phyloP scores from a whole-genome alignment of 1,140 invertebrate species.

The Homarus americanus region DNA sequence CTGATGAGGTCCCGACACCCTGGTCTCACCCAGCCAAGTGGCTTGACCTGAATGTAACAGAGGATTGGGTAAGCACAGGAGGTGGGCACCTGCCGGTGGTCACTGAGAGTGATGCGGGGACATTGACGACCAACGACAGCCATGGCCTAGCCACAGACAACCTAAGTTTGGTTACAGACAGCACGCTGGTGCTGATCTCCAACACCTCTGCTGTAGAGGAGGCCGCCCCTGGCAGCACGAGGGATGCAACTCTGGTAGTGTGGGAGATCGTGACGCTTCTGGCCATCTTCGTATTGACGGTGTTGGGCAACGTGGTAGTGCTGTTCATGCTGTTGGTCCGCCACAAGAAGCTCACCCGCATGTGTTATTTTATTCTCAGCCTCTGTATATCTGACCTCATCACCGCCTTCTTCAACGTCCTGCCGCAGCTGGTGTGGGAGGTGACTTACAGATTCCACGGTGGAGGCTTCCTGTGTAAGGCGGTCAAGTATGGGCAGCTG shows the following conservation, averaged over 20 bases:
- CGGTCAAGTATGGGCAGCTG: slow-evolving; percentile 85
- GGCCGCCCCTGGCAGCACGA: neutral
- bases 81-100: neutral
- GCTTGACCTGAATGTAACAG: neutral
- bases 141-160: neutral
- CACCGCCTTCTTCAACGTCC: slow-evolving; percentile 85
- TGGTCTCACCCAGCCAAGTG: neutral
- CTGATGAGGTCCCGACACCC: neutral
- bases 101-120: neutral
- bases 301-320: slow-evolving; percentile 84
- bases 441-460: slow-evolving; percentile 83
- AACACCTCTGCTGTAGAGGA: neutral
- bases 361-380: slow-evolving; percentile 87
- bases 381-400: slow-evolving; percentile 86
- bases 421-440: slow-evolving; percentile 87
- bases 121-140: neutral
- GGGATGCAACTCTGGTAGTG: slow-evolving; percentile 80
- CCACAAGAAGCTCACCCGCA: slow-evolving; percentile 82
- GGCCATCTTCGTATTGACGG: slow-evolving; percentile 83
- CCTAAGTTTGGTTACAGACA: neutral
- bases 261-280: slow-evolving; percentile 83
- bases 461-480: slow-evolving; percentile 83
- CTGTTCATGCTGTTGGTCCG: slow-evolving; percentile 80
- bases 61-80: neutral
- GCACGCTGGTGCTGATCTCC: neutral